Evolutionary conservation across 2,113 vertebrate genomes (phyloP).

Genomic region (Etia nguti): DNA sequence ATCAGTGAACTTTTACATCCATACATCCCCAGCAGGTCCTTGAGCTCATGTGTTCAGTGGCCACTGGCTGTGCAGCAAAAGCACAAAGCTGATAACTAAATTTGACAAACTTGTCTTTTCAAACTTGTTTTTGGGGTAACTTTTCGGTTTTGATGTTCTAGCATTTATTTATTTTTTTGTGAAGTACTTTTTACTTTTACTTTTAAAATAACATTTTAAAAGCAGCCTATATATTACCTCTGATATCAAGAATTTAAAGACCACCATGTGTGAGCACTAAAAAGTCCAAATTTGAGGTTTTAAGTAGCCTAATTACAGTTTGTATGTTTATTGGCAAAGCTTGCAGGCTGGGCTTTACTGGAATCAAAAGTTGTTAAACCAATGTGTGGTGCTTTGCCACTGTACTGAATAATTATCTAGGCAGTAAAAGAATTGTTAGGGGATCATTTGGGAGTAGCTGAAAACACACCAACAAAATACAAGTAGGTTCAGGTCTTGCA

Average conservation of each 20-base stretch:
- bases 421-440: slow-evolving; percentile 54
- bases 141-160: neutral
- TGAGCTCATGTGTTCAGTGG: neutral
- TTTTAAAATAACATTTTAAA: neutral
- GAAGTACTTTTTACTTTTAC: neutral
- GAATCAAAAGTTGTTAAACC: slow-evolving; percentile 54
- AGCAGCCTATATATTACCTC: neutral
- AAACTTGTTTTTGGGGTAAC: neutral
- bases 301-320: slow-evolving; percentile 32
- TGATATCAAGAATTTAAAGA: slow-evolving; percentile 10
- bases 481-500: neutral
- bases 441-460: slow-evolving; percentile 41
- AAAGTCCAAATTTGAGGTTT: slow-evolving; percentile 19
- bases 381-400: slow-evolving; percentile 43
- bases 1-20: neutral
- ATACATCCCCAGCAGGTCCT: neutral
- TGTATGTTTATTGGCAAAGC: slow-evolving; percentile 43
- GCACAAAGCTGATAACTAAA: neutral
- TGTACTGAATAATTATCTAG: slow-evolving; percentile 54
- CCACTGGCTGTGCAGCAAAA: neutral
- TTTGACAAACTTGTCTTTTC: neutral
- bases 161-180: neutral
- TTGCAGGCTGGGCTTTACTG: slow-evolving; percentile 37
- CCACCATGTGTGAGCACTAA: slow-evolving; percentile 25
- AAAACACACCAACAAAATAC: slow-evolving; percentile 21